Evolutionary conservation across 1,140 invertebrate genomes (phyloP).

Genomic region (Magallana angulata): DNA sequence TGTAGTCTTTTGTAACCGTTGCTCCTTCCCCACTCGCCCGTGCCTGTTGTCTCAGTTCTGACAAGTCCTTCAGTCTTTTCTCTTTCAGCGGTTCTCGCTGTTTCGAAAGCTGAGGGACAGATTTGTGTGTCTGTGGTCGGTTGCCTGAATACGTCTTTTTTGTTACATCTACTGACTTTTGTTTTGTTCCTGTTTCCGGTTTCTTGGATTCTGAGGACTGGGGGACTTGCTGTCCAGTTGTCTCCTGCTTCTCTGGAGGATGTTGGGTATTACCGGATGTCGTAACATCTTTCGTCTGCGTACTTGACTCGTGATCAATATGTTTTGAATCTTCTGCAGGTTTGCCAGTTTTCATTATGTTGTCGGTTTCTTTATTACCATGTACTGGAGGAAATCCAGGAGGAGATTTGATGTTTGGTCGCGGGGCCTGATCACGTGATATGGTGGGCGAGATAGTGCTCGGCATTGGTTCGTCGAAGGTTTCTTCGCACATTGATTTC

Average conservation of each 20-base stretch:
- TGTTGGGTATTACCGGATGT: not conserved
- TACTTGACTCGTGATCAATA: not conserved
- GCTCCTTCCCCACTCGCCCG: not conserved
- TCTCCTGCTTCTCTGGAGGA: not conserved
- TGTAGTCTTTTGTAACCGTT: not conserved
- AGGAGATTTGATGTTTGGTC: not conserved
- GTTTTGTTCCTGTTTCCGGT: not conserved
- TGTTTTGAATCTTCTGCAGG: not conserved
- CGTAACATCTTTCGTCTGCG: not conserved
- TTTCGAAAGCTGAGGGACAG: not conserved
- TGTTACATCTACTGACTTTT: not conserved
- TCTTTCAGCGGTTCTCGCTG: not conserved
- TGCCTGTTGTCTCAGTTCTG: not conserved
- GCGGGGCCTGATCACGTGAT: too few relatives aligned
- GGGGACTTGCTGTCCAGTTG: not conserved
- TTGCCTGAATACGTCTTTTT: not conserved
- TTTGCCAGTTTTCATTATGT: not conserved
- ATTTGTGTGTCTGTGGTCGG: too few relatives aligned
- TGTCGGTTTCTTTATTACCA: not conserved
- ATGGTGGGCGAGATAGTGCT: too few relatives aligned
- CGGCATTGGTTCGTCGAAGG: too few relatives aligned
- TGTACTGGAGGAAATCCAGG: not conserved
- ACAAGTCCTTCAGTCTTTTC: not conserved
- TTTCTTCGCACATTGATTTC: not conserved
- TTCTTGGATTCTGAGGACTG: not conserved